Evolutionary conservation across 2,797 vertebrate species (phyloP).

Genomic region (Pantherophis vulpinus): DNA sequence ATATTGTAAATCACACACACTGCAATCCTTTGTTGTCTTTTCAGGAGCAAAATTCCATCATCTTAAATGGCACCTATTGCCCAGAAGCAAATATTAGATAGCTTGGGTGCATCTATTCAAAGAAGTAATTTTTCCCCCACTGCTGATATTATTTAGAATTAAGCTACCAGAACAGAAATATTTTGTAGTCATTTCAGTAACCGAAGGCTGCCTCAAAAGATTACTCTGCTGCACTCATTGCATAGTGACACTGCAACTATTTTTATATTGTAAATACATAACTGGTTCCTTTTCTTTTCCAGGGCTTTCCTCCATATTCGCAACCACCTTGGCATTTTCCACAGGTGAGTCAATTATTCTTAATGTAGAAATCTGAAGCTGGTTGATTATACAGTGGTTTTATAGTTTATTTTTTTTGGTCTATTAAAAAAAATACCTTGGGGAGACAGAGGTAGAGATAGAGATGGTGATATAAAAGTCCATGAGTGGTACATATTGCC

Average conservation of each 20-base stretch:
- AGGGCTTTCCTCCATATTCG: conserved; percentile 35
- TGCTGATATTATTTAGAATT: neutral
- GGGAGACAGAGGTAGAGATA: neutral
- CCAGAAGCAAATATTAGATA: neutral
- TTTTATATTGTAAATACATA: neutral
- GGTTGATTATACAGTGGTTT: neutral
- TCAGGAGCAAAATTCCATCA: neutral
- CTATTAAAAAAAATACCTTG: neutral
- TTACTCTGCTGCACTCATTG: neutral
- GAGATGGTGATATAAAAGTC: neutral
- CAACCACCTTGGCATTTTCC: conserved; percentile 45
- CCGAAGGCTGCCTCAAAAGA: neutral
- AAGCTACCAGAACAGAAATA: neutral
- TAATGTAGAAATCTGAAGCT: neutral
- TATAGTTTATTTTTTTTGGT: neutral
- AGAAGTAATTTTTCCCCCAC: neutral
- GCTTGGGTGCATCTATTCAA: neutral
- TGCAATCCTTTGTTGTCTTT: neutral
- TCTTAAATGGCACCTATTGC: neutral
- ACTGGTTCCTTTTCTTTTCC: conserved; percentile 9
- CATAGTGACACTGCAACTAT: neutral
- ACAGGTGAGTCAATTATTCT: conserved; percentile 26
- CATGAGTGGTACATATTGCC: neutral
- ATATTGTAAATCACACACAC: neutral
- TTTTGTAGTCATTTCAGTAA: neutral